Conservation (phyloP, 2,888 invertebrate genomes). For the Melangyna quadrimaculata region DNA sequence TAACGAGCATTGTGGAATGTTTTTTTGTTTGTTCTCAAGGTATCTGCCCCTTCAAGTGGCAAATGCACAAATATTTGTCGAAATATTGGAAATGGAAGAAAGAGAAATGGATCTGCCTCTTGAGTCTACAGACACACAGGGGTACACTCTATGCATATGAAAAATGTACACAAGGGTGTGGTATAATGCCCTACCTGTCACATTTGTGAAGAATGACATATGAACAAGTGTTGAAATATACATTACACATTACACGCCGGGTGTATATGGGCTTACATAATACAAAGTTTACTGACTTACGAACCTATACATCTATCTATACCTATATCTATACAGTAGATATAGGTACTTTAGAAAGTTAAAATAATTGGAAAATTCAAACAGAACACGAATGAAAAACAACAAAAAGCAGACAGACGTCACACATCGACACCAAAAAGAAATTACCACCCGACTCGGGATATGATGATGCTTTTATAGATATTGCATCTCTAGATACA, state of each 20-base stretch:
- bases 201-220: slow-evolving; percentile 35
- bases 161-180: slow-evolving; percentile 38
- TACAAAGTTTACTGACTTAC: slow-evolving; percentile 34
- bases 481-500: slow-evolving; percentile 31
- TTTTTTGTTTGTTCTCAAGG: slow-evolving; percentile 4
- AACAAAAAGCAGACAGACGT: not conserved
- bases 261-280: slow-evolving; percentile 26
- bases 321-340: too few species aligned
- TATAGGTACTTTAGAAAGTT: too few species aligned
- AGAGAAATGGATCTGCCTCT: slow-evolving; percentile 17
- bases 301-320: not conserved
- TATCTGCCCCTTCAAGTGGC: slow-evolving; percentile 23
- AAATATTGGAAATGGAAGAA: slow-evolving; percentile 10
- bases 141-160: not conserved
- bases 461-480: slow-evolving; percentile 6
- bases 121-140: not conserved
- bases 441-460: slow-evolving; percentile 19
- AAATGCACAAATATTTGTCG: slow-evolving; percentile 58
- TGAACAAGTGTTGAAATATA: slow-evolving; percentile 56
- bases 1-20: slow-evolving; percentile 1
- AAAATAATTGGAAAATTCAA: slow-evolving; percentile 47
- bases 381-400: slow-evolving; percentile 16
- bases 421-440: not conserved
- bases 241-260: slow-evolving; percentile 14
- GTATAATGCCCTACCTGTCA: slow-evolving; percentile 18